Base-by-base conservation (phyloP, 2,888 invertebrate species). In the Ichneumoninae sp. region DNA sequence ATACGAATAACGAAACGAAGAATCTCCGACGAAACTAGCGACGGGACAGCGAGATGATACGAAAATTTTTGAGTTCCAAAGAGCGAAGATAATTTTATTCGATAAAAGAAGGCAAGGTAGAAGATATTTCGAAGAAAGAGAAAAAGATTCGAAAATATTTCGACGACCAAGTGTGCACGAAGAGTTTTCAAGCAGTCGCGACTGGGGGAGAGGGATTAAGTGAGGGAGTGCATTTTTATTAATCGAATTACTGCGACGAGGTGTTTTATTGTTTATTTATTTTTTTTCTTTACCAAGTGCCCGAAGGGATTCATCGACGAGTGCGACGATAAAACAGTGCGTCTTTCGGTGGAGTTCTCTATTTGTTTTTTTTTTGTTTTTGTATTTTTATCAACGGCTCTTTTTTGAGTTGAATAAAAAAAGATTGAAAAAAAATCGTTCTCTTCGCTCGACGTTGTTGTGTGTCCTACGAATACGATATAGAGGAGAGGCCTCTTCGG, bases 381-480 rank as follows among this genome's bases (percentile, higher is more conserved):
- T 47, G 57, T 26, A 22, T 26, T 26, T 10, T 57, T 13, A 26
- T 57, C 57, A 3, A 26, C 26, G 13, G 26, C 26, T 57, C 3
- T 57, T 26, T 26, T 57, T 57, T 26, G 22, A 26, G 22, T 77
- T 69, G n/a, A 19, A 44, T 13, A 16, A 47, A 65, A n/a, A 52
- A 54, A 44, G 2, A 26, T 1, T 68, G 47, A 79, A 13, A n/a
- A 30, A 40, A 71, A 60, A 70, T 44, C 8, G 50, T 78, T 60
- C 44, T 50, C 47, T 26, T 47, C 57, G 57, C 36, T 68, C 60
- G 50, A 16, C 50, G 66, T 78, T 79, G 83, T 83, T 76, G 52
- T 47, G 76, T 80, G 60, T 36, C 69, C 60, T 65, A 50, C 22
- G 71, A 71, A 33, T n/a, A 50, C 40, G 78, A 70, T 52, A 52